A percentile compares a stretch with the other conserved stretches of the same genome.
Evolutionary conservation across 2,113 vertebrate species (phyloP).

Genomic region (Salvelinus sp.): DNA sequence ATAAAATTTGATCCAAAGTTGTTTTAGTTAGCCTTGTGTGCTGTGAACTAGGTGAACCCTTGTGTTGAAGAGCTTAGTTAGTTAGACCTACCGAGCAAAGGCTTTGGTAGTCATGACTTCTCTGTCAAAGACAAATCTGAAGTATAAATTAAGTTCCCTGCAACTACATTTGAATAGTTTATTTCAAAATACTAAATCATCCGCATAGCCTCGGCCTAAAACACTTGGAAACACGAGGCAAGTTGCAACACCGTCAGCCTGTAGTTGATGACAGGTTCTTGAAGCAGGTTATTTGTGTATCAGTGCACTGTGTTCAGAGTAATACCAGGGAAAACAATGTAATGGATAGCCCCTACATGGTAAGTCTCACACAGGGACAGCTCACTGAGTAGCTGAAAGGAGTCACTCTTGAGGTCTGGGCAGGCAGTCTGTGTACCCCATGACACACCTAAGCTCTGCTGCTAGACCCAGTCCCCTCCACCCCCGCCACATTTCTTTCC

Average conservation of each 20-base stretch:
- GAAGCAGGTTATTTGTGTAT: slow-evolving; percentile 39
- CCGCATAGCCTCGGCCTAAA: too few species aligned
- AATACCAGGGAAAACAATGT: slow-evolving; percentile 41
- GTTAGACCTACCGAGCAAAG: slow-evolving; percentile 1
- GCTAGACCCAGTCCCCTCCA: not conserved
- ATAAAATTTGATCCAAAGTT: not conserved
- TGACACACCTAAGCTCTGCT: slow-evolving; percentile 34
- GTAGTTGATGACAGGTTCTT: slow-evolving; percentile 19
- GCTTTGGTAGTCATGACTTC: not conserved
- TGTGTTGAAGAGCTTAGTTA: slow-evolving; percentile 10
- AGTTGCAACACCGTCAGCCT: slow-evolving; percentile 30
- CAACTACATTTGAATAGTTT: slow-evolving; percentile 1
- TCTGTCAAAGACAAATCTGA: slow-evolving; percentile 10
- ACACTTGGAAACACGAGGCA: slow-evolving; percentile 11
- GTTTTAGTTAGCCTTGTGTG: slow-evolving; percentile 2
- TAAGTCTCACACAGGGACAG: slow-evolving; percentile 25
- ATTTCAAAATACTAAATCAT: not conserved
- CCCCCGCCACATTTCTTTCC: not conserved
- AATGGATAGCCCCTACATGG: slow-evolving; percentile 58
- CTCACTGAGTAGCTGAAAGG: slow-evolving; percentile 2
- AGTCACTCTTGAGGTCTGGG: slow-evolving; percentile 28
- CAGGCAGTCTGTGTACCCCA: slow-evolving; percentile 42
- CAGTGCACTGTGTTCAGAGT: slow-evolving; percentile 34
- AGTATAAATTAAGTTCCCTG: slow-evolving; percentile 39
- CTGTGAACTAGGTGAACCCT: not conserved